These are phyloP conservation scores for Nesogale talazaci DNA, from an alignment of 2,113 vertebrate genomes.

Conservation along the genomic window DNA sequence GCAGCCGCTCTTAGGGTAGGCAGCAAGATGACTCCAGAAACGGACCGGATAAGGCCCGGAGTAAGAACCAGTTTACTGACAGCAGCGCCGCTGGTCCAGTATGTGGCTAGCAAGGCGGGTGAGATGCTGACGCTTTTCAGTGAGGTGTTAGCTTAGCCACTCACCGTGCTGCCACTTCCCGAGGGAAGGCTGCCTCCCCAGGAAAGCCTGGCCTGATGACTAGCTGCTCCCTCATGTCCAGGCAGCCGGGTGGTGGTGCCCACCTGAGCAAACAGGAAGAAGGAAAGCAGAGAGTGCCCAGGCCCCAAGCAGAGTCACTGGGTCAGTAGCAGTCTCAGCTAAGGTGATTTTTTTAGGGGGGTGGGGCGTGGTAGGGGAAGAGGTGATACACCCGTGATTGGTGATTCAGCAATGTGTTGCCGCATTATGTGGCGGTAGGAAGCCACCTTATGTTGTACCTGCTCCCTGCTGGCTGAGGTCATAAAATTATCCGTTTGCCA, in stretches of 20 bases:
- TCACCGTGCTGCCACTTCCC: slow-evolving; percentile 34
- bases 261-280: slow-evolving; percentile 70
- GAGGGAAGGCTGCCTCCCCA: slow-evolving; percentile 42
- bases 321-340: slow-evolving; percentile 77
- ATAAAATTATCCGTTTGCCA: slow-evolving; percentile 66
- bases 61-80: slow-evolving; percentile 8
- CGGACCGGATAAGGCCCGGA: not conserved
- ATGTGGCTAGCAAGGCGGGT: slow-evolving; percentile 53
- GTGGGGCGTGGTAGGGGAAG: not conserved
- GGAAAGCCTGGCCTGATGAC: slow-evolving; percentile 21
- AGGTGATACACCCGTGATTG: slow-evolving; percentile 52
- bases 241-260: slow-evolving; percentile 31
- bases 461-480: slow-evolving; percentile 67
- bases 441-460: slow-evolving; percentile 59
- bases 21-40: slow-evolving; percentile 44
- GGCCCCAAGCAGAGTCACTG: slow-evolving; percentile 62
- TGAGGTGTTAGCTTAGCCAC: slow-evolving; percentile 48
- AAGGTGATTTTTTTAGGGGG: slow-evolving; percentile 68
- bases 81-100: slow-evolving; percentile 1
- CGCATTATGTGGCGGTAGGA: slow-evolving; percentile 68
- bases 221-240: slow-evolving; percentile 47
- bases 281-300: slow-evolving; percentile 63
- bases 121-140: slow-evolving; percentile 44
- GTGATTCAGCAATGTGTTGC: slow-evolving; percentile 78
- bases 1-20: slow-evolving; percentile 32